phyloP scores from a whole-genome alignment of 2,797 vertebrate genomes.

The Chaenodraco wilsoni region DNA sequence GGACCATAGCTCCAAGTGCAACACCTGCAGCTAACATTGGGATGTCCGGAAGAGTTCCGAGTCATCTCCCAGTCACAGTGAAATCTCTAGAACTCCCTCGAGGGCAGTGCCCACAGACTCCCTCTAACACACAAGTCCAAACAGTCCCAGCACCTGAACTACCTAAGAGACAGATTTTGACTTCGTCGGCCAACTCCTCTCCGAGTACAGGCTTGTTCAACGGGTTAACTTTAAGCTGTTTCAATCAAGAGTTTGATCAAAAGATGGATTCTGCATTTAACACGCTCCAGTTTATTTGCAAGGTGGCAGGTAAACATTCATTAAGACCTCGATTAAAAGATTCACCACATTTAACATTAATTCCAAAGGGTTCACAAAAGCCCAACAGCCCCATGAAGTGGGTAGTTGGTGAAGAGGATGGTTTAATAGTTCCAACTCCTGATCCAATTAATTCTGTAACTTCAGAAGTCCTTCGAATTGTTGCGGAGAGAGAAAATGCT shows the following conservation, averaged over 20 bases:
- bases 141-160: slow-evolving; percentile 66
- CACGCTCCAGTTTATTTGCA: slow-evolving; percentile 2
- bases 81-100: slow-evolving; percentile 61
- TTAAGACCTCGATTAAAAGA: neutral
- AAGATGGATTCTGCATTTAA: neutral
- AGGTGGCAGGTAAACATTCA: neutral
- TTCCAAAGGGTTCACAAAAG: slow-evolving; percentile 58
- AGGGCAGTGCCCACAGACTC: slow-evolving; percentile 71
- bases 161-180: slow-evolving; percentile 65
- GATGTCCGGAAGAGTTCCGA: slow-evolving; percentile 17
- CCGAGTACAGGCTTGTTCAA: slow-evolving; percentile 42
- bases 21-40: slow-evolving; percentile 8
- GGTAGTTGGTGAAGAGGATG: slow-evolving; percentile 72
- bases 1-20: neutral
- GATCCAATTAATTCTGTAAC: slow-evolving; percentile 42
- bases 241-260: slow-evolving; percentile 30
- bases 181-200: slow-evolving; percentile 26
- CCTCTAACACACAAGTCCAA: slow-evolving; percentile 63
- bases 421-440: slow-evolving; percentile 14
- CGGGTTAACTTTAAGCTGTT: slow-evolving; percentile 66
- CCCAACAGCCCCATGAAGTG: slow-evolving; percentile 75
- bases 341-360: slow-evolving; percentile 40
- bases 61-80: slow-evolving; percentile 57
- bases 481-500: slow-evolving; percentile 42
- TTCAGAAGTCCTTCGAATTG: slow-evolving; percentile 50